A percentile compares a stretch with the other conserved stretches of the same genome.
Conservation (phyloP, 2,797 vertebrate species). For the Brachyalestes nurse region DNA sequence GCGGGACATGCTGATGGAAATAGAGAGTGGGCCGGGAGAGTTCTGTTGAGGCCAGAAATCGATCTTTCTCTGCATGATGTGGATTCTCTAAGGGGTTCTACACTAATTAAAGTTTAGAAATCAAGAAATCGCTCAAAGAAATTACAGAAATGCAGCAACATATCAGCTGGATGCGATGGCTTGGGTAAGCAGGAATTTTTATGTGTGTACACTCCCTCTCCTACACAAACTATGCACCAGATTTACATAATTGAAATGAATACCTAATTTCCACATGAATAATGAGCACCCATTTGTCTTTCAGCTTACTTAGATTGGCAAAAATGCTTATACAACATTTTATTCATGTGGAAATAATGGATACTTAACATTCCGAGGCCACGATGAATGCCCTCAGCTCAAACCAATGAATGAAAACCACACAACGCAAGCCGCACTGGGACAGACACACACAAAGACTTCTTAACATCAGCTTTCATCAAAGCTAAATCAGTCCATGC, state of each 20-base stretch:
- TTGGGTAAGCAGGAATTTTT: background rate
- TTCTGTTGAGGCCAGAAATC: background rate
- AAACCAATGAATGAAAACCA: background rate
- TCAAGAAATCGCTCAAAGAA: background rate
- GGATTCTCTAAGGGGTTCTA: conserved; percentile 4
- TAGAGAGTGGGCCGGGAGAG: background rate
- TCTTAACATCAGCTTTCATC: conserved; percentile 33
- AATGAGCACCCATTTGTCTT: background rate
- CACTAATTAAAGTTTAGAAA: conserved; percentile 1
- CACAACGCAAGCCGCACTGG: background rate
- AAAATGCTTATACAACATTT: no score
- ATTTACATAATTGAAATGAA: background rate
- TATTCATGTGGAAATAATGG: no score
- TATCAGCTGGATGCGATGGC: background rate
- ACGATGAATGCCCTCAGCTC: background rate
- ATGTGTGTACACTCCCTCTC: background rate
- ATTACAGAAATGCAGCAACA: background rate
- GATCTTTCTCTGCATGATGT: background rate
- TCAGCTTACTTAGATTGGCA: no score
- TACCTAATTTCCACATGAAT: no score
- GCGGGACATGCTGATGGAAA: background rate
- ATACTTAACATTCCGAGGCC: background rate
- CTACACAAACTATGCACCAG: background rate
- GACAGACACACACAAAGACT: background rate
- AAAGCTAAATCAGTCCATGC: conserved; percentile 27